Evolutionary conservation across 2,797 vertebrate species (phyloP).

Genomic region (Betta splendens): DNA sequence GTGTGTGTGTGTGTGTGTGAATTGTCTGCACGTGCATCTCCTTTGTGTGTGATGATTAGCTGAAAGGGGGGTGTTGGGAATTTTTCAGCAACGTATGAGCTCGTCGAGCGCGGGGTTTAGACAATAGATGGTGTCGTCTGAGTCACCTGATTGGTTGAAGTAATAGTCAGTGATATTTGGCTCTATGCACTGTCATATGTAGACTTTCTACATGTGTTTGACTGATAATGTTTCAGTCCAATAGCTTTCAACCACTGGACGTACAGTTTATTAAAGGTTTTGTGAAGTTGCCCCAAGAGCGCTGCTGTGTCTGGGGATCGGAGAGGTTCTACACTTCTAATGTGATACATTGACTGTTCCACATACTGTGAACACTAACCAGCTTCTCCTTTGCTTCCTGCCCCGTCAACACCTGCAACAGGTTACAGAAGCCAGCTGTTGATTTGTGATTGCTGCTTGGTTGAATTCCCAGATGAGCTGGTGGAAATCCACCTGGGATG

Average conservation of each 20-base stretch:
- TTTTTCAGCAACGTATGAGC: conserved; percentile 15
- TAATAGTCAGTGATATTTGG: background rate
- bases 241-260: too few relatives aligned
- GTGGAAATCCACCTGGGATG: conserved; percentile 24
- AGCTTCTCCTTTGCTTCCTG: conserved; percentile 25
- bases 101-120: background rate
- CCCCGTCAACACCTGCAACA: conserved; percentile 28
- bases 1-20: conserved; percentile 14
- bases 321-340: conserved; percentile 2
- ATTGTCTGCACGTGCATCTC: conserved; percentile 6
- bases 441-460: conserved; percentile 22
- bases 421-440: conserved; percentile 37
- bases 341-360: conserved; percentile 37
- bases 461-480: conserved; percentile 38
- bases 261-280: too few relatives aligned
- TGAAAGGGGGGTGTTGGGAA: conserved; percentile 19
- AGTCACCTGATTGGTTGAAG: conserved; percentile 15
- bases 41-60: conserved; percentile 17
- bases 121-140: conserved; percentile 10
- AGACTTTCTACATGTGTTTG: background rate
- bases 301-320: conserved; percentile 3
- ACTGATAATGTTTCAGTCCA: too few relatives aligned
- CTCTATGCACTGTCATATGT: conserved; percentile 12
- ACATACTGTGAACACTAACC: conserved; percentile 15
- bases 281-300: conserved; percentile 6